Percentiles rank a stretch among this genome's conserved stretches.
These are phyloP conservation scores for Toxonevra muliebris DNA, from an alignment of 2,888 invertebrate genomes.

Conservation along the genomic window DNA sequence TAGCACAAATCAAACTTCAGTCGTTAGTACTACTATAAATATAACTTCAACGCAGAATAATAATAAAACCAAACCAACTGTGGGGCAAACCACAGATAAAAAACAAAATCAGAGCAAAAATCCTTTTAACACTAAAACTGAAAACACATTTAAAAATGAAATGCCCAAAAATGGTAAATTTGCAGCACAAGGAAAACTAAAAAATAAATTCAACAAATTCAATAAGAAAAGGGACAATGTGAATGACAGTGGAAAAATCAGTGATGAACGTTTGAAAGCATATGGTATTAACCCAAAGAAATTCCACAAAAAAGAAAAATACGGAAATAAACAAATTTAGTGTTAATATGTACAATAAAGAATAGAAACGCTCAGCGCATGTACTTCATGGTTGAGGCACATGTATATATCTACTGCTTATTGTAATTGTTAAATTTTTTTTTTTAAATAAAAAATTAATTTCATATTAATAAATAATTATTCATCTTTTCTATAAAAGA, in stretches of 20 bases:
- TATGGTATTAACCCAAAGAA: conserved; percentile 94
- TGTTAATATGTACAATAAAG: neutral
- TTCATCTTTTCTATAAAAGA: too few species aligned
- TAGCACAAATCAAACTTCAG: neutral
- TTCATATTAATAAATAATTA: too few species aligned
- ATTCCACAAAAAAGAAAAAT: conserved; percentile 65
- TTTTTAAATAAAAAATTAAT: too few species aligned
- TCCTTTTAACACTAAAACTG: conserved; percentile 19
- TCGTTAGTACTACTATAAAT: neutral
- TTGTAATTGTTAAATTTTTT: too few species aligned
- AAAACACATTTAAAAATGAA: neutral
- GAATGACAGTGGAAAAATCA: conserved; percentile 50
- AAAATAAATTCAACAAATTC: conserved; percentile 33
- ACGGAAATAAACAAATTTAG: conserved; percentile 36
- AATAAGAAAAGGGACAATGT: conserved; percentile 21
- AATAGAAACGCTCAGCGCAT: too few species aligned
- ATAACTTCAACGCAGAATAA: neutral
- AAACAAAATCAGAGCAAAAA: conserved; percentile 10
- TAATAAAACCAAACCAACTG: neutral
- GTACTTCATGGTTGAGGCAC: too few species aligned
- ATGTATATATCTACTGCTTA: too few species aligned
- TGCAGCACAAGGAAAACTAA: neutral
- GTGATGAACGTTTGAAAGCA: conserved; percentile 85
- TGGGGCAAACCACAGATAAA: neutral
- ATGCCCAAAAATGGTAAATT: neutral